These are phyloP conservation scores for Pterobdella sp. DNA, from an alignment of 2,888 invertebrate genomes.

Conservation along the genomic window DNA sequence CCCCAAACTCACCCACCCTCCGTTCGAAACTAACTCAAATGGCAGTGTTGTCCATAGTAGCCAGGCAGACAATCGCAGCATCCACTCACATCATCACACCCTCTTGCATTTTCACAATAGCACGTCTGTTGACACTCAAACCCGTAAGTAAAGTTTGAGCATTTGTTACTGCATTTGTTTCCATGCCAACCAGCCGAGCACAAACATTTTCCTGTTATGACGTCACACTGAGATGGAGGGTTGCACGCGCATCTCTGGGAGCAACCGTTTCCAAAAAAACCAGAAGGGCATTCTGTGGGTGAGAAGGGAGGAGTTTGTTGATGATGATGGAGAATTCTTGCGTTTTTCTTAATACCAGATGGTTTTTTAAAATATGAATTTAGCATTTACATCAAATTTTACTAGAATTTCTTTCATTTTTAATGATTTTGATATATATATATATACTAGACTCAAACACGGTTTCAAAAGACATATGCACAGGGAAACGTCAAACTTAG, in stretches of 20 bases:
- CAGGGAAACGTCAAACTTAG: too few species aligned
- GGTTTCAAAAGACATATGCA: too few species aligned
- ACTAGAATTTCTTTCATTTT: too few species aligned
- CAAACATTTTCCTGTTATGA: not conserved
- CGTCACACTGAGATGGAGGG: not conserved
- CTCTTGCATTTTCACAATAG: not conserved
- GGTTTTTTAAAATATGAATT: too few species aligned
- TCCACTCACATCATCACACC: slow-evolving; percentile 1
- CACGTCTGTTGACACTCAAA: not conserved
- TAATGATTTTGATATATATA: too few species aligned
- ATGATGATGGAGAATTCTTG: too few species aligned
- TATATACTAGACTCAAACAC: too few species aligned
- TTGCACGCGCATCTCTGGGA: not conserved
- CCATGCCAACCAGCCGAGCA: slow-evolving; percentile 8
- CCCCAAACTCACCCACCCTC: not conserved
- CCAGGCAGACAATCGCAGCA: slow-evolving; percentile 13
- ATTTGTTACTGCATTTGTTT: not conserved
- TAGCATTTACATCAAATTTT: too few species aligned
- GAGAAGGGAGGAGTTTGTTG: not conserved
- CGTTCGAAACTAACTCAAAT: not conserved
- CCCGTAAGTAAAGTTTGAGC: slow-evolving; percentile 8
- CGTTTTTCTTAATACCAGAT: too few species aligned
- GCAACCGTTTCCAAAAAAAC: not conserved
- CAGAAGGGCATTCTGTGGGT: not conserved
- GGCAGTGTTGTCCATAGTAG: slow-evolving; percentile 9